Percentiles rank a stretch among this genome's conserved stretches.
phyloP scores from a whole-genome alignment of 2,113 vertebrate species.

The Pyrgilauda ruficollis region DNA sequence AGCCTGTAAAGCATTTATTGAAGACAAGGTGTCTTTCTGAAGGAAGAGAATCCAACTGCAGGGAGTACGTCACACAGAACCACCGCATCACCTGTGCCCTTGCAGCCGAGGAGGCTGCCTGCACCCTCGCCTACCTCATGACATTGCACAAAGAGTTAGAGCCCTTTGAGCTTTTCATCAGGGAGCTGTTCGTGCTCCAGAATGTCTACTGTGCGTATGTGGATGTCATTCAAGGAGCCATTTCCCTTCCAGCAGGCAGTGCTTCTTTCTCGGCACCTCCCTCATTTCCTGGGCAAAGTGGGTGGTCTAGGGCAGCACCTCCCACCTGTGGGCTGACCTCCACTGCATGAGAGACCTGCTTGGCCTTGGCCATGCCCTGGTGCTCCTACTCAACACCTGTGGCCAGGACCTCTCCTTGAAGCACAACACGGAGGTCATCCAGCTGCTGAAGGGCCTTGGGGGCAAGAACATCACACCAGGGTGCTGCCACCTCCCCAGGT shows the following conservation, averaged over 20 bases:
- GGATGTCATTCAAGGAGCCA: neutral
- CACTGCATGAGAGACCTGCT: conserved; percentile 58
- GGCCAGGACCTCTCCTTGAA: conserved; percentile 72
- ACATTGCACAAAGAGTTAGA: conserved; percentile 60
- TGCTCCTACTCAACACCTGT: conserved; percentile 56
- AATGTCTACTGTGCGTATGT: conserved; percentile 30
- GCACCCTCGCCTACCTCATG: conserved; percentile 29
- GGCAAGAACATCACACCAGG: conserved; percentile 56
- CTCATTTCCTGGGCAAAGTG: conserved; percentile 41
- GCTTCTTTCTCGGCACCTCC: conserved; percentile 54
- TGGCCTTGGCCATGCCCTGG: neutral
- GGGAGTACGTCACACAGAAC: neutral
- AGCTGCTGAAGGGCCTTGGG: conserved; percentile 27
- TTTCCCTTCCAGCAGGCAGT: neutral
- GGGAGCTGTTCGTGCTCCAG: conserved; percentile 58
- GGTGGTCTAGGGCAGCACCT: conserved; percentile 49
- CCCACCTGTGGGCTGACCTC: conserved; percentile 58
- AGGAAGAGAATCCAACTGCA: conserved; percentile 32
- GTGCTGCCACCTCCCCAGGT: conserved; percentile 26
- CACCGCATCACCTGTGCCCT: neutral
- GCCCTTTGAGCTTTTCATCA: conserved; percentile 55
- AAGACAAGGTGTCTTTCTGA: conserved; percentile 22
- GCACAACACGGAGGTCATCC: conserved; percentile 68
- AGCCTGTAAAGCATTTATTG: conserved; percentile 46
- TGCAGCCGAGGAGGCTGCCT: neutral